Evolutionary conservation across 2,113 vertebrate species (phyloP).

Genomic region (Porphyrio hochstetteri): DNA sequence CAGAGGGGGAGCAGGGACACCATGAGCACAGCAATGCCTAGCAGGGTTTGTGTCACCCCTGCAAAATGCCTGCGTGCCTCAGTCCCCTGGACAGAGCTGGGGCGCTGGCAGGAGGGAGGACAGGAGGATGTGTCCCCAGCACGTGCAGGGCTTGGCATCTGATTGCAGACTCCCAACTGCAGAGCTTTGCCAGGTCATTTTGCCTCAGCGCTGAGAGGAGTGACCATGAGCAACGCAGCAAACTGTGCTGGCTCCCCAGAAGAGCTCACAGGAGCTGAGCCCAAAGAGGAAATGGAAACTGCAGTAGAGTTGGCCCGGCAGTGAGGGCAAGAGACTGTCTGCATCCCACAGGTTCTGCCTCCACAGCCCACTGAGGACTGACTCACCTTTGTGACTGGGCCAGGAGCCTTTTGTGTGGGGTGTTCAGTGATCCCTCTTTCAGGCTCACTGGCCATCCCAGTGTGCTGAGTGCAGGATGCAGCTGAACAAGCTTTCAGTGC

Average conservation of each 20-base stretch:
- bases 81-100: not conserved
- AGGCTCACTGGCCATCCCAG: not conserved
- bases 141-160: not conserved
- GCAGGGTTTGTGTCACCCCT: not conserved
- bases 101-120: not conserved
- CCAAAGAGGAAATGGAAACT: not conserved
- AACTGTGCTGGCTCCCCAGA: not conserved
- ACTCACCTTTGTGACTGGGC: not conserved
- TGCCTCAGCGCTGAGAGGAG: not conserved
- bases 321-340: not conserved
- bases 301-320: not conserved
- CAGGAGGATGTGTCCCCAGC: not conserved
- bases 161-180: not conserved
- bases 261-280: not conserved
- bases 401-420: not conserved
- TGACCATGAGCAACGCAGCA: not conserved
- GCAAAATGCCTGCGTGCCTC: not conserved
- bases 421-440: not conserved
- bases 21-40: no score
- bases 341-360: not conserved
- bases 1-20: fast-evolving
- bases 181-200: not conserved
- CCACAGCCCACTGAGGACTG: not conserved
- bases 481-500: not conserved
- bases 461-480: not conserved